phyloP scores from a whole-genome alignment of 1,140 invertebrate genomes.

The Euglossa dilemma region DNA sequence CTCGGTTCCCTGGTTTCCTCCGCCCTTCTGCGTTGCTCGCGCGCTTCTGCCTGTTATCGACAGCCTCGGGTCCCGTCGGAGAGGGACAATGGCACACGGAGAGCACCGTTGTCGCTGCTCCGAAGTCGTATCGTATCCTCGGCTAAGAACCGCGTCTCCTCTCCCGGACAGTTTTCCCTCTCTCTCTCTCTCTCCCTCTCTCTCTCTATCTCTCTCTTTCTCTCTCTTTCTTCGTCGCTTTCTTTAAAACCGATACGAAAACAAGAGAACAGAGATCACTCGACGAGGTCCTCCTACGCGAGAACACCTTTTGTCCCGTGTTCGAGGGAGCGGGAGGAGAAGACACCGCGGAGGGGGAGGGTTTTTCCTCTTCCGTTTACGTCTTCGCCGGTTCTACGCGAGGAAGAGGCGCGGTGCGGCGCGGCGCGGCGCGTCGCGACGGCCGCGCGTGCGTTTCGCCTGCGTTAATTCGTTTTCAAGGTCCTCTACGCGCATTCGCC shows the following conservation, averaged over 20 bases:
- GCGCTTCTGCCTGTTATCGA: neutral
- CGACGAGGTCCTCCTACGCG: slow-evolving; percentile 38
- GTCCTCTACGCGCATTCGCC: slow-evolving; percentile 13
- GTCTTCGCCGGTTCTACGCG: neutral
- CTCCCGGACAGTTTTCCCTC: no score
- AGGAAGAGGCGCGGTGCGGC: neutral
- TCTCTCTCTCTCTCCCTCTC: neutral
- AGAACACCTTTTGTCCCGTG: slow-evolving; percentile 6
- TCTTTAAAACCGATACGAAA: neutral
- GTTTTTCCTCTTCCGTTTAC: neutral
- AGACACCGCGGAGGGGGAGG: neutral
- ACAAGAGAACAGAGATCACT: slow-evolving; percentile 43
- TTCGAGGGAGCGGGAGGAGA: neutral
- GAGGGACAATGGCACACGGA: neutral
- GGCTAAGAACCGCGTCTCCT: no score
- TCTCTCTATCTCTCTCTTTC: neutral
- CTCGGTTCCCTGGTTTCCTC: neutral
- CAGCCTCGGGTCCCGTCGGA: neutral
- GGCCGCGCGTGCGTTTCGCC: neutral
- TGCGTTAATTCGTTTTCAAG: neutral
- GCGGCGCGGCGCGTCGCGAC: no score
- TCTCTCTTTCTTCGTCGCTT: neutral
- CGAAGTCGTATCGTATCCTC: neutral
- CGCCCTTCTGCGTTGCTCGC: neutral
- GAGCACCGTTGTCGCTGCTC: neutral